Evolutionary conservation across 2,113 vertebrate genomes (phyloP), one percentile per base, ranked within the genome.

Genomic region (Anarrhichthys ocellatus): DNA sequence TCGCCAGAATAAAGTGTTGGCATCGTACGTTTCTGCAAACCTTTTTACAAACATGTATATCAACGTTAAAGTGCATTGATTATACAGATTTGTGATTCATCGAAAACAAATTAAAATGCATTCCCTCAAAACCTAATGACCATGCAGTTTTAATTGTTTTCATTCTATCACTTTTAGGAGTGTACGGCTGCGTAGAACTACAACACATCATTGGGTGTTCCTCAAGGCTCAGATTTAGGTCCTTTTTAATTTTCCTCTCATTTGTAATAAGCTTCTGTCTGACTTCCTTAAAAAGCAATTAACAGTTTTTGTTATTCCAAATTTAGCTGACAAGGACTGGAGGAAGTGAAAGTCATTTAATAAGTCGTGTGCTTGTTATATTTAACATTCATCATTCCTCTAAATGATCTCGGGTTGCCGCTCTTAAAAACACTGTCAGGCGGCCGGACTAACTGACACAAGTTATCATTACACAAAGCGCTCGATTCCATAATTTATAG

Each of bases 401-500:
- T 4, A 34, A 62, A 48, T 27, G 18, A 61, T 59, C 17, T 4
- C 27, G 8, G n/a, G 34, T 14, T n/a, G 11, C 80, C 80, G 54
- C 89, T 84, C 81, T 83, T 91, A 91, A 95, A 88, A 94, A 95
- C 17, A 27, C 87, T 90, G 91, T 92, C 90, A 90, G 86, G 88
- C 92, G 93, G 95, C 95, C 95, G 92, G 95, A 94, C 94, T 88
- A 88, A 92, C 94, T 96, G 95, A 96, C 95, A 96, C 92, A 95
- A 96, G 95, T 97, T 96, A 97, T 97, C 96, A 97, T 95, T 94
- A 96, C 96, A 96, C 96, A 97, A 94, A 96, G 95, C 90, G 81
- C 89, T 95, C 95, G 95, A 96, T 96, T 96, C 96, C 96, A 95
- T 97, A 96, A 97, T 97, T 97, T 97, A 97, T 96, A 96, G 95